Evolutionary conservation across 1,140 invertebrate species (phyloP), one percentile per base, ranked within the genome.

Genomic region (Bombus huntii): DNA sequence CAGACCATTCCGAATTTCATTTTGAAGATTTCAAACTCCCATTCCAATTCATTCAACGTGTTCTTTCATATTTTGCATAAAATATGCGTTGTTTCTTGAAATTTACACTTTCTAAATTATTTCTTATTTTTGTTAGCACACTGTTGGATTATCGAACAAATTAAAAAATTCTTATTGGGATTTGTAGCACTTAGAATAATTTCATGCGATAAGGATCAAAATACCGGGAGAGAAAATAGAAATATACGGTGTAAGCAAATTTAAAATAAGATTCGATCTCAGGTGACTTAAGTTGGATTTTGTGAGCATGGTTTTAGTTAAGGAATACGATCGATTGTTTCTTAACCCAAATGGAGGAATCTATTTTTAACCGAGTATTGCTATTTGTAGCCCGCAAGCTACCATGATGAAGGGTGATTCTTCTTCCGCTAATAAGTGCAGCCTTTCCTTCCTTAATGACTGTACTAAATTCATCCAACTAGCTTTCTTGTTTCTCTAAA

Each of bases 391-490:
- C 34, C 25, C 28, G 25, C 37, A 57, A 62, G 28, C 18, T 78
- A 37, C 37, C 75, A 65, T 65, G 75, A 78, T 65, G 75, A 78
- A 78, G 75, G 75, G 57, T 59, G 75, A 78, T 78, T 65, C 75
- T 78, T 78, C 75, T 78, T 78, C 59, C 75, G 57, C 59, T 78
- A 78, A 78, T 78, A 78, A 78, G 75, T 65, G 75, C 75, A 53
- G 75, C 75, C 75, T 59, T 78, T 31, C 59, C 59, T 65, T 65
- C 75, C 75, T 78, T 78, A 78, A 78, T 78, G 57, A 28, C 57
- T 6, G 57, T 34, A 31, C 53, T 78, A 78, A 66, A 78, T 78
- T 65, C 75, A 78, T 78, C 39, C 57, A 37, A 78, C 37, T 42
- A 31, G 75, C 75, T 62, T 65, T 65, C 75, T 78, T 59, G 59